These are phyloP conservation scores for Mobula hypostoma DNA, from an alignment of 2,113 vertebrate genomes.

Conservation along the genomic window DNA sequence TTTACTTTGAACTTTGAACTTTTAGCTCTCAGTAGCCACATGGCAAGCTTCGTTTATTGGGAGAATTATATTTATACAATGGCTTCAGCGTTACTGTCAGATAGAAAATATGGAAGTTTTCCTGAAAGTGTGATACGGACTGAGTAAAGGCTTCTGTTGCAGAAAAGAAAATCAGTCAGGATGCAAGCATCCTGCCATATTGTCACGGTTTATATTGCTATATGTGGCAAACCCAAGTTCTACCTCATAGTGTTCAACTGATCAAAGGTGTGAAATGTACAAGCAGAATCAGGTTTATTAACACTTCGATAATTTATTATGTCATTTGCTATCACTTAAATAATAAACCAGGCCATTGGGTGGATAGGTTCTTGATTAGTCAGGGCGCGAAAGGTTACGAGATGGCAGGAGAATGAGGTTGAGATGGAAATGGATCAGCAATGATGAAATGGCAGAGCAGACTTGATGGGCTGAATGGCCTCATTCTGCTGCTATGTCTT, in stretches of 20 bases:
- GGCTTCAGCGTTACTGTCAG: background rate
- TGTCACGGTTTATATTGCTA: background rate
- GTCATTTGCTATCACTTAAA: no score
- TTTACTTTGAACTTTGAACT: no score
- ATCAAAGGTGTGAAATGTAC: background rate
- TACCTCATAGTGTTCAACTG: background rate
- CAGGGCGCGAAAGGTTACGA: no score
- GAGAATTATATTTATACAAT: background rate
- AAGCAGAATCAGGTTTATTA: no score
- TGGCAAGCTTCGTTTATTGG: background rate
- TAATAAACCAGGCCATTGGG: no score
- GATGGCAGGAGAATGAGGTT: no score
- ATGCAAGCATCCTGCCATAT: background rate
- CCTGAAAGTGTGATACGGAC: background rate
- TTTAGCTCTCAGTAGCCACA: background rate
- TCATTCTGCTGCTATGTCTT: no score
- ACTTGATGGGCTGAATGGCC: no score
- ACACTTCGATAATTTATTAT: no score
- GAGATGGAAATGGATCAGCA: no score
- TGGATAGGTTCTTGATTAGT: no score
- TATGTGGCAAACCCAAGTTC: background rate
- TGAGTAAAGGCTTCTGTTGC: background rate
- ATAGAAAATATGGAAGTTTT: background rate
- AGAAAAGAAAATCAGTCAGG: background rate
- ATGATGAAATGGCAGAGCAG: no score